Evolutionary conservation across 2,113 vertebrate genomes (phyloP).

Genomic region (Leptobrachium ailaonicum): DNA sequence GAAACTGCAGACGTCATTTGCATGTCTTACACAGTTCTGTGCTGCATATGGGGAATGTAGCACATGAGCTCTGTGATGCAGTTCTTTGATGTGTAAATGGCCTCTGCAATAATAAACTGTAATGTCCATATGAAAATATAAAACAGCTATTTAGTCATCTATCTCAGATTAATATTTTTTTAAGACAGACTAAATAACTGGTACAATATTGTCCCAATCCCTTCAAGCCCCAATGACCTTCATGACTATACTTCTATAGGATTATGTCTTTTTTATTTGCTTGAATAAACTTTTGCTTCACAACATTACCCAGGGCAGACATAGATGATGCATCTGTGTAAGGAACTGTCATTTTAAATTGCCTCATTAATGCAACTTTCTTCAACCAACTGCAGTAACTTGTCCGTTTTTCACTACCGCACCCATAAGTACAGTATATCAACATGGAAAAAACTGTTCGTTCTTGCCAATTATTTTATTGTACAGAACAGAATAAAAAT

Average conservation of each 20-base stretch:
- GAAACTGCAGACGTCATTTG: too few species aligned
- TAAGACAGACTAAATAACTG: slow-evolving; percentile 7
- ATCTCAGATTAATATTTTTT: not conserved
- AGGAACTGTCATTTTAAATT: slow-evolving; percentile 46
- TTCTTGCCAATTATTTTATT: slow-evolving; percentile 3
- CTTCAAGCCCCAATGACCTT: slow-evolving; percentile 43
- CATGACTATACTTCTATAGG: slow-evolving; percentile 34
- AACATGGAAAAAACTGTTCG: too few species aligned
- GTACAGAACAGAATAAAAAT: not conserved
- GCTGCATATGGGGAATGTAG: too few species aligned
- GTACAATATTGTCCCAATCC: slow-evolving; percentile 24
- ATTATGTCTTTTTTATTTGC: slow-evolving; percentile 41
- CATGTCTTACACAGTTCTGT: too few species aligned
- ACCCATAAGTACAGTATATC: slow-evolving; percentile 17
- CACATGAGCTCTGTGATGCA: too few species aligned
- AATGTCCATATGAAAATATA: too few species aligned
- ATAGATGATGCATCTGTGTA: slow-evolving; percentile 44
- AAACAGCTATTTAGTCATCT: too few species aligned
- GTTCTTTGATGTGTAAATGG: too few species aligned
- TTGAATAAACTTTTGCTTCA: slow-evolving; percentile 42
- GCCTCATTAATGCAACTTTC: slow-evolving; percentile 43
- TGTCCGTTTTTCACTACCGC: slow-evolving; percentile 35
- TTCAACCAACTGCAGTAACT: slow-evolving; percentile 20
- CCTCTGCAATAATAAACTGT: too few species aligned
- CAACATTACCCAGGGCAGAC: slow-evolving; percentile 48